Evolutionary conservation across 23 tunicate species (phyloP).

Genomic region (Diplosoma virens): DNA sequence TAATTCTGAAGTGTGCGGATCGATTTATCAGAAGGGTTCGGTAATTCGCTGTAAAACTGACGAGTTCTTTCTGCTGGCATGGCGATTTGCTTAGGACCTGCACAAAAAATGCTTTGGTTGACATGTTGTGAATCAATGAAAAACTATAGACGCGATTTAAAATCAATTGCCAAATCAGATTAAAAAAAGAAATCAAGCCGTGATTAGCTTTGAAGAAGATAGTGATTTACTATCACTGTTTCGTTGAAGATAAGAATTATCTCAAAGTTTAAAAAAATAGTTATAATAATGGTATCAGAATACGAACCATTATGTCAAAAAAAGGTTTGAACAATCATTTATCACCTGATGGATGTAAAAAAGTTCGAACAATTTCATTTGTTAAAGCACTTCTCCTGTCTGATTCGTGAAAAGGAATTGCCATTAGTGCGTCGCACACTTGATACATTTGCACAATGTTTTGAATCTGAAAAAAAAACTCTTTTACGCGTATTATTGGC

Average conservation of each 20-base stretch:
- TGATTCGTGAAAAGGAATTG: constrained; percentile 44
- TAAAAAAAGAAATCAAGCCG: too few species aligned
- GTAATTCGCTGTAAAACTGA: constrained; percentile 56
- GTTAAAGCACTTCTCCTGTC: constrained; percentile 46
- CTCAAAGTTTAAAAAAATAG: background rate
- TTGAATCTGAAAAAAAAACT: constrained; percentile 50
- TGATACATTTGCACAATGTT: constrained; percentile 80
- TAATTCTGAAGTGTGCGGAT: constrained; percentile 54
- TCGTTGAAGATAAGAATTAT: background rate
- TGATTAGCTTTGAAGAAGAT: too few species aligned
- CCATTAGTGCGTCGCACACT: constrained; percentile 54
- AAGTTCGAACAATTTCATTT: constrained; percentile 56
- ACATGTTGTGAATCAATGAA: too few species aligned
- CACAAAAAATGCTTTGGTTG: too few species aligned
- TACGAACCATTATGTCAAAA: background rate
- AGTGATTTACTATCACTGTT: too few species aligned
- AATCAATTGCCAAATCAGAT: too few species aligned
- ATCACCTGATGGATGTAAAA: constrained; percentile 69
- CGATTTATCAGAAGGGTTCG: constrained; percentile 56
- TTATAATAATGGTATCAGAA: background rate
- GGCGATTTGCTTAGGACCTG: constrained; percentile 90
- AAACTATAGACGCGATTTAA: too few species aligned
- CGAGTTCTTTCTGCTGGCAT: constrained; percentile 68
- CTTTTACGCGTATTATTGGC: too few species aligned
- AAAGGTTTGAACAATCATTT: too few species aligned